Base-by-base conservation (phyloP, 2,797 vertebrate genomes). In the Myripristis jacobus region DNA sequence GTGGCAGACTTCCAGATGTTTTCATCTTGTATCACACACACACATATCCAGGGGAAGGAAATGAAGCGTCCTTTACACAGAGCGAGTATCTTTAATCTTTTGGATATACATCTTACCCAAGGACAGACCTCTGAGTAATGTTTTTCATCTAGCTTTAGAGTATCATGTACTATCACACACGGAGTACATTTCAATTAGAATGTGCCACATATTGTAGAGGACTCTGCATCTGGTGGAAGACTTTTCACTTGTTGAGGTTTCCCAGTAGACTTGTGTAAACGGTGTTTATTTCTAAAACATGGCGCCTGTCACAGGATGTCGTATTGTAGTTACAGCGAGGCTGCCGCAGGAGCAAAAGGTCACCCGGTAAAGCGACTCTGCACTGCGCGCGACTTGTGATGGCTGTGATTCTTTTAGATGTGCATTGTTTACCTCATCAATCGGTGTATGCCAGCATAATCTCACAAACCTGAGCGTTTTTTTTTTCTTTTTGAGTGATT, bases 1-100 rank as follows among this genome's bases (percentile, higher is more conserved):
- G 69, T 87, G 84, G 88, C 87, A 86, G 65, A 65, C 67, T 75
- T 91, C 88, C 88, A 91, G 87, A 89, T 90, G 87, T 92, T 89
- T 88, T 91, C 77, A 88, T 90, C 82, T 81, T 70, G 71, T 86
- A 55, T 80, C 85, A 75, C 75, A 82, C 67, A 31, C 24, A 75
- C 64, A 72, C 46, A 77, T 51, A n/a, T n/a, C 38, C 50, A 57
- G 21, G 54, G n/a, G 50, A 79, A 71, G 70, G 46, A 70, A 79
- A 84, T 48, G 10, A 62, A 78, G 57, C 52, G n/a, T 76, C 46
- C 74, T 76, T 72, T 47, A 74, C 21, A 68, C 50, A 66, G 29
- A 62, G 52, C 41, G 62, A 68, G 34, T 55, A 44, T 73, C 41
- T 79, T 62, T 68, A 73, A 77, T 76, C 27, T 21, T 61, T 50